Base-by-base conservation (phyloP, 2,888 invertebrate species). In the Calephelis perditalis region DNA sequence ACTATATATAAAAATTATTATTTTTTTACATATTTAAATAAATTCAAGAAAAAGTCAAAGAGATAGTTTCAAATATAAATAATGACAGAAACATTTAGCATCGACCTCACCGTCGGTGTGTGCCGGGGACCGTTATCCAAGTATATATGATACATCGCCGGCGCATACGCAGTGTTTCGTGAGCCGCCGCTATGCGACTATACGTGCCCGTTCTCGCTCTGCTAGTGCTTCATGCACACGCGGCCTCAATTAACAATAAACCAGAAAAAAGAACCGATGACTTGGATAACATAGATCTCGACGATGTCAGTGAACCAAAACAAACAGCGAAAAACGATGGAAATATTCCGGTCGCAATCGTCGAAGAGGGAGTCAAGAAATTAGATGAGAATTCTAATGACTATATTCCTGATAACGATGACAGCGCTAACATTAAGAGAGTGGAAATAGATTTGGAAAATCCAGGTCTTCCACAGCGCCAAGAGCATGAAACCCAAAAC, bases 401-500 rank as follows among this genome's bases (percentile, higher is more conserved):
- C 46, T 77, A 78, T 11, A 69, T 73, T 2, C 69, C 68, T 15
- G 67, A 69, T 8, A 71, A 71, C 15, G 68, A 75, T 11, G 78
- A 77, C 46, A 70, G 58, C 49, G 54, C 59, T 1, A 65, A 52
- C 11, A 70, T 84, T 6, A 77, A 78, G 60, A 75, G 86, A 61
- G 74, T 78, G 1, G 71, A 76, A 60, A 72, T 82, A 2, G 87
- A 89, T 62, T 67, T 89, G 47, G 73, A 74, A 5, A 78, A 89
- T 65, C 86, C 88, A 3, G 89, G 88, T 9, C 74, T 72, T 7
- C 88, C 88, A 2, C 87, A 89, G 66, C 79, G 81, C 2, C 87
- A 86, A 65, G 79, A 87, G 58, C 89, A 89, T 65, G 89, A 90
- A 62, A 85, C 81, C 0, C 89, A 89, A 68, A 86, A 82, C 64